Base-by-base conservation (phyloP, 2,113 vertebrate genomes). In the Physeter macrocephalus region DNA sequence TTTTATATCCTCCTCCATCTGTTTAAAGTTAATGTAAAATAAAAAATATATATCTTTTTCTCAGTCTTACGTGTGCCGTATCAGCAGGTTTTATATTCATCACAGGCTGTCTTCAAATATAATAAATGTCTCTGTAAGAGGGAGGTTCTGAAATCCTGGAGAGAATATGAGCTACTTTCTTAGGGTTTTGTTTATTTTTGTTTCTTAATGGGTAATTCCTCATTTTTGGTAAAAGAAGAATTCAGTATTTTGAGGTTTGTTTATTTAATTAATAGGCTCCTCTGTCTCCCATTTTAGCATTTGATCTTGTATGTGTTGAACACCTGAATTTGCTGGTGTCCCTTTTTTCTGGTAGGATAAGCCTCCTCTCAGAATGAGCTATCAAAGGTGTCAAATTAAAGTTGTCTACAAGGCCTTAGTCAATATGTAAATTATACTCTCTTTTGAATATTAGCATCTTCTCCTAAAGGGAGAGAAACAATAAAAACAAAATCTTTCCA, bases 11-110 rank as follows among this genome's bases (percentile, higher is more conserved):
- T 78, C 14, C 41, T 84, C 83, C 82, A 94, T 98, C 95, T 95
- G 92, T 93, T 98, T 75, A 86, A 93, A 90, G 43, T 95, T 98
- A 97, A 78, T 31, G 83, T 94, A 96, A 96, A 98, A 72, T 95
- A 61, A 10, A 94, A 97, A 94, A 21, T 95, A 88, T 93, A 88
- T 88, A 49, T 97, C 93, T 98, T 91, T 96, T 90, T 87, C 97
- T 93, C 83, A 27, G 62, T 93, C 94, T 85, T 34, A 46, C 88
- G 95, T 80, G 21, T 97, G 96, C 97, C 21, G 34, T 91, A 94
- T 98, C 97, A 97, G 97, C 90, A 66, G 93, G 57, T 98, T 97
- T 98, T 97, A 59, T 88, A 39, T 88, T 15, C 96, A 92, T 98
- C 96, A 54, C 74, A 96, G 90, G 95, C 84, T 91, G 91, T 96